Base-by-base conservation (phyloP, 2,888 invertebrate genomes). In the Acrobasis suavella region DNA sequence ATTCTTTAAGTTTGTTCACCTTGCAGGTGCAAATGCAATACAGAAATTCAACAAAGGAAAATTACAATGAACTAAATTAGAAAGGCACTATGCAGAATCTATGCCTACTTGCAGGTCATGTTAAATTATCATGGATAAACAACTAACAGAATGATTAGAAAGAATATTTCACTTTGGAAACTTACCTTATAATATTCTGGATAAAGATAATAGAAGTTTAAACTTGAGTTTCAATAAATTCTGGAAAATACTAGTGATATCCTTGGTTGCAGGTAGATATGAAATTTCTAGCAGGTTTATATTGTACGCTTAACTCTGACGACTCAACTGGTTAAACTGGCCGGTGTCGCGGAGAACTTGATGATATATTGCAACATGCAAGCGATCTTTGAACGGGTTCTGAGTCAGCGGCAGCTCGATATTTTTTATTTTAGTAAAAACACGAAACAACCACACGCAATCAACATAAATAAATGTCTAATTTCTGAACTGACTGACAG, bases 251-350 rank as follows among this genome's bases (percentile, higher is more conserved):
- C 16, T 56, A 22, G 2, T 17, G 17, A 56, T 32, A 32, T 16
- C 56, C 42, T 56, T 46, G 56, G 17, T 22, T 1, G 56, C 56
- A 42, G 56, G 56, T 42, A 42, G 42, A 56, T 42, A 46, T 42
- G 17, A 42, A 16, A 42, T 42, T 56, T 17, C 42, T 56, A 42
- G 22, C 16, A 42, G 22, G 42, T 14, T 42, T 39, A 16, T 9
- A 12, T 12, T 17, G 42, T 17, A 56, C 56, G 17, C 14, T 56
- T 55, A 10, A 8, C 55, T 46, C 42, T 42, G 17, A 12, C 42
- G 17, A 42, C 56, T 56, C 56, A 22, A 56, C 56, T 56, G 17
- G 56, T 56, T 56, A 46, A 56, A 56, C 56, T 56, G 56, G 16
- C 56, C 17, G 42, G 56, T 5, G 42, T 17, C 22, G 42, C 56